Evolutionary conservation across 2,888 invertebrate genomes (phyloP).

Genomic region (Eupithecia tripunctaria): DNA sequence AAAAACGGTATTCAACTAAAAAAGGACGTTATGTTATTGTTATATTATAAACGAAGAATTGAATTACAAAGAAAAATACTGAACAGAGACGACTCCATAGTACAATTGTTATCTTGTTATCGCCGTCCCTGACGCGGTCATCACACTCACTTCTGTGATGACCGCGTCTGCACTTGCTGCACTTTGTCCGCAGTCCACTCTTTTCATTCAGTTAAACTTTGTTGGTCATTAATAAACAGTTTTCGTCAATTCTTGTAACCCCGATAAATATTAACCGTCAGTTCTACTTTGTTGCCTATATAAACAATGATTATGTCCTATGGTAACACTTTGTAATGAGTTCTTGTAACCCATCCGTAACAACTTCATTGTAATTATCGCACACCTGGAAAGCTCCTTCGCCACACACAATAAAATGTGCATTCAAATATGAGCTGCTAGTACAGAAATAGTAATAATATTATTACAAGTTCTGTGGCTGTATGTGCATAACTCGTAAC

Average conservation of each 20-base stretch:
- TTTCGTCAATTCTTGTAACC: neutral
- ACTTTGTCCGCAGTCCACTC: conserved; percentile 7
- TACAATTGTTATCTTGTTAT: conserved; percentile 38
- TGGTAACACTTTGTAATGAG: conserved; percentile 34
- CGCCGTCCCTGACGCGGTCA: conserved; percentile 22
- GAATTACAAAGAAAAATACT: too few relatives aligned
- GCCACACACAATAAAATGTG: too few relatives aligned
- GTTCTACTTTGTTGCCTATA: neutral
- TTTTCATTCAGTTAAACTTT: conserved; percentile 23
- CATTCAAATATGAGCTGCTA: too few relatives aligned
- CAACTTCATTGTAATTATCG: conserved; percentile 20
- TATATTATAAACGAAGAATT: too few relatives aligned
- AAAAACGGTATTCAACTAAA: too few relatives aligned
- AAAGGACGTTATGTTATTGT: too few relatives aligned
- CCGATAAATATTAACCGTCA: neutral
- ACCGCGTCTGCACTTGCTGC: too few relatives aligned
- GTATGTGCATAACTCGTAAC: too few relatives aligned
- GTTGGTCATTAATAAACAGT: conserved; percentile 31
- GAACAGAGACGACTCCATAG: neutral
- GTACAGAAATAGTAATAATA: too few relatives aligned
- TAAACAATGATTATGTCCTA: conserved; percentile 7
- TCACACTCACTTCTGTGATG: conserved; percentile 11
- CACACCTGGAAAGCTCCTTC: too few relatives aligned
- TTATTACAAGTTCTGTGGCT: too few relatives aligned
- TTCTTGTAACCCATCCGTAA: conserved; percentile 30